A percentile compares a stretch with the other conserved stretches of the same genome.
These are phyloP conservation scores for Xylota sylvarum DNA, from an alignment of 2,888 invertebrate species.

Conservation along the genomic window DNA sequence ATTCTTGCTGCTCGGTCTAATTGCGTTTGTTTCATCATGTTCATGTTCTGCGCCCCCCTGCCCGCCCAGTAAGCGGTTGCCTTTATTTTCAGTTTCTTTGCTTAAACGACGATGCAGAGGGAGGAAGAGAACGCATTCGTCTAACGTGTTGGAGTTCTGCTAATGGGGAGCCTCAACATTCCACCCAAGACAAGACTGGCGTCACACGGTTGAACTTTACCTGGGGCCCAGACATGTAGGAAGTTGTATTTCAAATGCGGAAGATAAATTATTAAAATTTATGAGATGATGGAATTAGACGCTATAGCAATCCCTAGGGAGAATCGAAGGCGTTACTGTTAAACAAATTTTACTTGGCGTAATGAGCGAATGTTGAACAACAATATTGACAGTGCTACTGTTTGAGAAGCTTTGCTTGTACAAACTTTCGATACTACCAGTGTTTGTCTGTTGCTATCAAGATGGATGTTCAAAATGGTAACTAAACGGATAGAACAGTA, in stretches of 20 bases:
- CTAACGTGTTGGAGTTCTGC: slow-evolving; percentile 27
- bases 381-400: slow-evolving; percentile 38
- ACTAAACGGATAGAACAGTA: too few species aligned
- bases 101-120: slow-evolving; percentile 18
- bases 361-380: slow-evolving; percentile 10
- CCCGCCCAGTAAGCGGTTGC: slow-evolving; percentile 24
- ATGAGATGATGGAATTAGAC: slow-evolving; percentile 51
- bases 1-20: slow-evolving; percentile 75
- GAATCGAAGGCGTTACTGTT: slow-evolving; percentile 8
- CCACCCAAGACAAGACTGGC: not conserved
- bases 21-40: slow-evolving; percentile 67
- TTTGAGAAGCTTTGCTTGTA: slow-evolving; percentile 42
- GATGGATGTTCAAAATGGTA: too few species aligned
- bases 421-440: slow-evolving; percentile 5
- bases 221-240: slow-evolving; percentile 20
- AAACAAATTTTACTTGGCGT: not conserved
- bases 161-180: slow-evolving; percentile 64
- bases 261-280: slow-evolving; percentile 56
- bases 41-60: not conserved
- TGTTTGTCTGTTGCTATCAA: not conserved
- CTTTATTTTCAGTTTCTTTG: slow-evolving; percentile 52
- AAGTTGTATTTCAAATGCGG: slow-evolving; percentile 29
- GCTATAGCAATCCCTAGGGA: not conserved
- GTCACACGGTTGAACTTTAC: slow-evolving; percentile 34
- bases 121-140: not conserved